Evolutionary conservation across 2,888 invertebrate genomes (phyloP), one percentile per base, ranked within the genome.

Genomic region (Nebria salina): DNA sequence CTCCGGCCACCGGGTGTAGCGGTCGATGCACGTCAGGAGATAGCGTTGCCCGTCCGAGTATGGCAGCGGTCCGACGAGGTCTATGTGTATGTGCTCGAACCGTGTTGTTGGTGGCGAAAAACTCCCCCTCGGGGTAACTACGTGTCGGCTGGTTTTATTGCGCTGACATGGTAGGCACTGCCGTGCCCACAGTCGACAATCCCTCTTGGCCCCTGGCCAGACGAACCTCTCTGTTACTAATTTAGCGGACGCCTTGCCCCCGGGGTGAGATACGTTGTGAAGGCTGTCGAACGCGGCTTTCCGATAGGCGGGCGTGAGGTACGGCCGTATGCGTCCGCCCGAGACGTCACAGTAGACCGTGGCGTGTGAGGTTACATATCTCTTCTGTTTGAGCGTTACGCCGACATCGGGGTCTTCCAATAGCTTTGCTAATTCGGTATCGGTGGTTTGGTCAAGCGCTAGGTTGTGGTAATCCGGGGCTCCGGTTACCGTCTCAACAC

Each of bases 151-250:
- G n/a, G 85, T 83, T 64, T 86, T 85, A 5, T 82, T 34, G 2
- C 75, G 77, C 77, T 86, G 85, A 72, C 85, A 86, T 2, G 87
- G 0, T 84, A 65, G 0, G 87, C 83, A 1, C 85, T 86, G 43
- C 85, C 86, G 8, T 84, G 82, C 86, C 86, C 86, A 1, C 83
- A 84, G 76, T 86, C 85, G 65, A 83, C 85, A 11, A 85, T 81
- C 15, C 84, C 5, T 25, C 25, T 66, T n/a, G 0, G 25, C 6
- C n/a, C 20, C 15, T 13, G 66, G n/a, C 66, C 66, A 66, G 7
- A 66, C 1, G 8, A 25, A 66, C 5, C 8, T 15, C 70, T 70
- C 11, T 2, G 20, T 34, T 26, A 70, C 70, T 26, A 70, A 20
- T 7, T 5, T 70, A 1, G 70, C 0, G 7, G 26, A 26, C 0